A percentile compares a stretch with the other conserved stretches of the same genome.
Evolutionary conservation across 2,113 vertebrate genomes (phyloP).

Genomic region (Calypte anna): DNA sequence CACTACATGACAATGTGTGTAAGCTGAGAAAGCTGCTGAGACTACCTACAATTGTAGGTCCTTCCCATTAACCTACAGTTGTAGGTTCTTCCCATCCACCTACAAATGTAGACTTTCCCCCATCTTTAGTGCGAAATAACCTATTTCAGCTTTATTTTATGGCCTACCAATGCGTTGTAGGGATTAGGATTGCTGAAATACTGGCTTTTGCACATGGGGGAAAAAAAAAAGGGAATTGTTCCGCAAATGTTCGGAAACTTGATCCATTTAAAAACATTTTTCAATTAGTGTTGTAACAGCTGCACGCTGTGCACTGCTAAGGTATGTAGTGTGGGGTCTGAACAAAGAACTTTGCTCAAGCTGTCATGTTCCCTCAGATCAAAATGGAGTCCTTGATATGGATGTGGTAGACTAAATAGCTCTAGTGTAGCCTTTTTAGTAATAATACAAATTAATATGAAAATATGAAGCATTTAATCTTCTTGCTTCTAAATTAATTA

Average conservation of each 20-base stretch:
- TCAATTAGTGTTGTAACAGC: constrained; percentile 69
- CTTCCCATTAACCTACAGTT: neutral
- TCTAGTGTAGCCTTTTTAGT: constrained; percentile 2
- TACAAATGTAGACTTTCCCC: neutral
- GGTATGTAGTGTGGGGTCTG: constrained; percentile 48
- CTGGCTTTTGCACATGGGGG: neutral
- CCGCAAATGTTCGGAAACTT: neutral
- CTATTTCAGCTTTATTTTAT: neutral
- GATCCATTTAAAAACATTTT: constrained; percentile 66
- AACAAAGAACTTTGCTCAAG: constrained; percentile 65
- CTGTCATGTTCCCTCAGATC: constrained; percentile 55
- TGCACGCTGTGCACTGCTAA: neutral
- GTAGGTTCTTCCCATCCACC: no score
- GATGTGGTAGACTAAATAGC: constrained; percentile 24
- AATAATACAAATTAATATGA: constrained; percentile 2
- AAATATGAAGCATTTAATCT: neutral
- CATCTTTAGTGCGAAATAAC: neutral
- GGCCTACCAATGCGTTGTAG: neutral
- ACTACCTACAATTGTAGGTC: neutral
- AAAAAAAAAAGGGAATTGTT: neutral
- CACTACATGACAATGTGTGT: no score
- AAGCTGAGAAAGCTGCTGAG: neutral
- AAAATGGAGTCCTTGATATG: constrained; percentile 19
- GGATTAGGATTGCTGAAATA: neutral
- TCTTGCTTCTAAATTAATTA: constrained; percentile 11